Percentiles rank a stretch among this genome's conserved stretches.
These are phyloP conservation scores for Drosophila ficusphila DNA, from an alignment of 1,140 invertebrate species.

Conservation along the genomic window DNA sequence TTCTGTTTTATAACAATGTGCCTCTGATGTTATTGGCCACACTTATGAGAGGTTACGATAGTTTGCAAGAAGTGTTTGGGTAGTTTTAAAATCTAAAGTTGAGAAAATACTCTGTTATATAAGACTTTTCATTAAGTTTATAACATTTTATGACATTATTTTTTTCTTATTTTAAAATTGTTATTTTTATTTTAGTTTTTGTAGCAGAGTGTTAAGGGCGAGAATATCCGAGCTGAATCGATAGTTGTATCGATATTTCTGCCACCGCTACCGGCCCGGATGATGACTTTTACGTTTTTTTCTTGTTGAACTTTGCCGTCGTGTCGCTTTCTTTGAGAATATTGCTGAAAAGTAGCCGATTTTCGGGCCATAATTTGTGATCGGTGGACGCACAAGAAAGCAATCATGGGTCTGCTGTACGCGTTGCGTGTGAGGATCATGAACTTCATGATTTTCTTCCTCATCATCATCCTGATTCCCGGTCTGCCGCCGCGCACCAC, in stretches of 20 bases:
- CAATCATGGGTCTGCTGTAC: slow-evolving; percentile 71
- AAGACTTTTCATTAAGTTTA: too few relatives aligned
- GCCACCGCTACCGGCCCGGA: slow-evolving; percentile 55
- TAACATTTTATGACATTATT: too few relatives aligned
- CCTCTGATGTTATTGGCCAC: not conserved
- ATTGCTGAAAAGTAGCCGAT: slow-evolving; percentile 24
- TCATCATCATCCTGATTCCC: slow-evolving; percentile 72
- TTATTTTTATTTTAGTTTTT: not conserved
- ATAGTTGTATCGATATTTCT: slow-evolving; percentile 11
- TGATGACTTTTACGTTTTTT: slow-evolving; percentile 69
- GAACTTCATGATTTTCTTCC: slow-evolving; percentile 82
- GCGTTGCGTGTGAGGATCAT: slow-evolving; percentile 67
- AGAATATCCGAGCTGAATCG: not conserved
- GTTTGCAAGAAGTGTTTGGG: not conserved
- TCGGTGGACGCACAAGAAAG: slow-evolving; percentile 7
- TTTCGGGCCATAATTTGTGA: slow-evolving; percentile 13
- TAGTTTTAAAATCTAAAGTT: too few relatives aligned
- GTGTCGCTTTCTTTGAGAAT: slow-evolving; percentile 63
- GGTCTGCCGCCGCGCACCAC: slow-evolving; percentile 80
- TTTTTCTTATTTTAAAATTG: not conserved
- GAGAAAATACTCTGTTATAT: too few relatives aligned
- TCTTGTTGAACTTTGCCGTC: slow-evolving; percentile 73
- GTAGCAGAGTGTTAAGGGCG: slow-evolving; percentile 2
- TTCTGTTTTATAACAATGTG: not conserved
- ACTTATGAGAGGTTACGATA: not conserved